phyloP scores from a whole-genome alignment of 2,113 vertebrate genomes.

The Sturnus vulgaris region DNA sequence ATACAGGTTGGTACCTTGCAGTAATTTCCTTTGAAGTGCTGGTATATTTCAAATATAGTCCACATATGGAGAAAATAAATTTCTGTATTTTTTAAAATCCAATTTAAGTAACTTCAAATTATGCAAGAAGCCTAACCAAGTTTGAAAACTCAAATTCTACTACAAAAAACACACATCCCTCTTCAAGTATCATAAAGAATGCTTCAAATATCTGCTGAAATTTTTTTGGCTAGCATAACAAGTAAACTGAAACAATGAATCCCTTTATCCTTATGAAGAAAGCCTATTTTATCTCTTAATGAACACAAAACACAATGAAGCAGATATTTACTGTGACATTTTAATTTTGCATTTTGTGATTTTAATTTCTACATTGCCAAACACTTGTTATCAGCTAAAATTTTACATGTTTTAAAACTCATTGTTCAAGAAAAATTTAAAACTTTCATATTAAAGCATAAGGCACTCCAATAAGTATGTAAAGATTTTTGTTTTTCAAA shows the following conservation, averaged over 20 bases:
- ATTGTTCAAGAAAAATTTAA: not conserved
- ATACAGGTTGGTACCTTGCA: slow-evolving; percentile 21
- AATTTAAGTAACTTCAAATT: slow-evolving; percentile 66
- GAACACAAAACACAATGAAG: slow-evolving; percentile 10
- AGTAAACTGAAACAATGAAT: slow-evolving; percentile 26
- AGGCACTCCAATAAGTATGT: not conserved
- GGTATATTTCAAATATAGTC: slow-evolving; percentile 64
- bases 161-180: not conserved
- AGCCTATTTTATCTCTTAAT: not conserved
- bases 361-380: slow-evolving; percentile 7
- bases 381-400: not conserved
- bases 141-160: slow-evolving; percentile 22
- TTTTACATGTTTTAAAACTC: slow-evolving; percentile 17
- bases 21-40: slow-evolving; percentile 70
- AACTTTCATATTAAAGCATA: not conserved
- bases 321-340: not conserved
- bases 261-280: slow-evolving; percentile 17
- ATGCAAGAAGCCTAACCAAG: slow-evolving; percentile 45
- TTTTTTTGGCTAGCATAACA: not conserved
- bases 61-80: slow-evolving; percentile 61
- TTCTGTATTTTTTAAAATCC: slow-evolving; percentile 59
- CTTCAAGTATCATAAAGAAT: not conserved
- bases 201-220: slow-evolving; percentile 12
- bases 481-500: not conserved
- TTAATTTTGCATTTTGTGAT: not conserved